Percentiles rank a stretch among this genome's conserved stretches.
These are phyloP conservation scores for Nipponacmea schrenckii DNA, from an alignment of 2,888 invertebrate genomes.

Conservation along the genomic window DNA sequence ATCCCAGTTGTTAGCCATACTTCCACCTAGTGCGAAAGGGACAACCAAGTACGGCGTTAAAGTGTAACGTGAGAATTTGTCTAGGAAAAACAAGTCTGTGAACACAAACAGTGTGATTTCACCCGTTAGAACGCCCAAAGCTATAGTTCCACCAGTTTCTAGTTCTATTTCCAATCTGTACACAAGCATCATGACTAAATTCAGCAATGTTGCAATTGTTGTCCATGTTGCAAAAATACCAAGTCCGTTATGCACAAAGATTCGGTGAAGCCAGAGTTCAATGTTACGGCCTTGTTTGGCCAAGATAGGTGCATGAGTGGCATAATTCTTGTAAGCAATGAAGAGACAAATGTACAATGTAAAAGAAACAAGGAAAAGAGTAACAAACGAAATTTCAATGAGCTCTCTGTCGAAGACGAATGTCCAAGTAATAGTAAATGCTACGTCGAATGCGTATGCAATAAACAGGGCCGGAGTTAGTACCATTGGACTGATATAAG, in stretches of 20 bases:
- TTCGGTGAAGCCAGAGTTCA: constrained; percentile 59
- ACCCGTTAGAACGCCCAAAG: constrained; percentile 45
- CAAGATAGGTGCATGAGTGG: constrained; percentile 39
- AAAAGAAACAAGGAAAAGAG: constrained; percentile 37
- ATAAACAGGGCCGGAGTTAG: constrained; percentile 38
- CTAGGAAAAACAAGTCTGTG: constrained; percentile 54
- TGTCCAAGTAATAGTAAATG: constrained; percentile 45
- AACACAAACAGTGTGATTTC: constrained; percentile 49
- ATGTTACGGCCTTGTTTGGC: constrained; percentile 34
- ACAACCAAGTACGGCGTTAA: constrained; percentile 61
- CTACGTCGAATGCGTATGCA: constrained; percentile 38
- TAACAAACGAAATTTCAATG: constrained; percentile 18
- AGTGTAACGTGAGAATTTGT: constrained; percentile 58
- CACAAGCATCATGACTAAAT: constrained; percentile 55
- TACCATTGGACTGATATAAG: constrained; percentile 40
- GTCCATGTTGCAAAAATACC: constrained; percentile 60
- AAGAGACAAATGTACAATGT: constrained; percentile 49
- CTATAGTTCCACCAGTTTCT: constrained; percentile 43
- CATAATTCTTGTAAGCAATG: constrained; percentile 42
- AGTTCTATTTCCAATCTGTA: constrained; percentile 22
- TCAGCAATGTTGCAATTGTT: constrained; percentile 59
- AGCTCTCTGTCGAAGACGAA: constrained; percentile 25
- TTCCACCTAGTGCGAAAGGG: constrained; percentile 54
- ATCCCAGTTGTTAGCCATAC: constrained; percentile 49
- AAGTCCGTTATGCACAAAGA: constrained; percentile 59